These are phyloP conservation scores for Pituophis catenifer DNA, from an alignment of 2,113 vertebrate species.

Conservation along the genomic window DNA sequence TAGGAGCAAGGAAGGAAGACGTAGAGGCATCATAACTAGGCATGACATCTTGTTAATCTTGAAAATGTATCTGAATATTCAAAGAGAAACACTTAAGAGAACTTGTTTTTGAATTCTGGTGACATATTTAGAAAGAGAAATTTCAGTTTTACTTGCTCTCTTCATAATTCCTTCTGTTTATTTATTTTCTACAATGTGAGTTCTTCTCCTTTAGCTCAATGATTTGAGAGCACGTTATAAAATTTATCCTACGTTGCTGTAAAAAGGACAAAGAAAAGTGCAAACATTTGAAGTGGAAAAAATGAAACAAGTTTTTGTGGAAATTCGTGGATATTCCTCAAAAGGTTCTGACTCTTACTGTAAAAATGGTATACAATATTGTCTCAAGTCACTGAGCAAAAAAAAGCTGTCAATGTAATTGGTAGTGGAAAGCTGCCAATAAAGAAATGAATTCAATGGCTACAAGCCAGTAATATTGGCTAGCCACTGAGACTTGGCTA, in stretches of 20 bases:
- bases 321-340: neutral
- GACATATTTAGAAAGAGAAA: neutral
- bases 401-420: constrained; percentile 26
- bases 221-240: neutral
- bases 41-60: neutral
- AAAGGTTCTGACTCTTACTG: neutral
- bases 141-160: neutral
- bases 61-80: neutral
- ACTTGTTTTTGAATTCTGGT: neutral
- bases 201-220: neutral
- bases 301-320: neutral
- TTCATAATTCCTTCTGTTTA: neutral
- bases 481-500: constrained; percentile 50
- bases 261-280: neutral
- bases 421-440: constrained; percentile 36
- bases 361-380: constrained; percentile 6
- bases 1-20: neutral
- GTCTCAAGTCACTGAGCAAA: neutral
- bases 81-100: neutral
- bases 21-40: neutral
- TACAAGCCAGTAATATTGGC: constrained; percentile 30
- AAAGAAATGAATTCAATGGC: constrained; percentile 50
- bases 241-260: neutral
- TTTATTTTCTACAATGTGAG: neutral
- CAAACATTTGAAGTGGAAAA: neutral